Percentiles rank a stretch among this genome's conserved stretches.
Evolutionary conservation across 2,888 invertebrate genomes (phyloP).

Genomic region (Drosophila paramelanica): DNA sequence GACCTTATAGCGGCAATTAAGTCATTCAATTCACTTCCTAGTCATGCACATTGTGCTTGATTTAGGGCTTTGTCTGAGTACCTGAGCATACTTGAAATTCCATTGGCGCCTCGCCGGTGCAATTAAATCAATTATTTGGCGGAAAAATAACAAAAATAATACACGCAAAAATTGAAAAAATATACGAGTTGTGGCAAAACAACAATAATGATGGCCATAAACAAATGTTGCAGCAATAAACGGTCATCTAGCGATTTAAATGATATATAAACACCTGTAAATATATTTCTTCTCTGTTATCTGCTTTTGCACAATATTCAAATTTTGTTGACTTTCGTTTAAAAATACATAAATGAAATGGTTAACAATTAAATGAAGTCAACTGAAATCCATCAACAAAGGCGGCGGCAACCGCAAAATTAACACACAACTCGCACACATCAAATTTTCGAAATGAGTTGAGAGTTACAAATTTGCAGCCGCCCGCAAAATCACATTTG

Average conservation of each 20-base stretch:
- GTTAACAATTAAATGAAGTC: constrained; percentile 33
- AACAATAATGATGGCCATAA: constrained; percentile 36
- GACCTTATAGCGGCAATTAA: constrained; percentile 26
- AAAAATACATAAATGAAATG: constrained; percentile 20
- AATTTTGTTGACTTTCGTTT: constrained; percentile 25
- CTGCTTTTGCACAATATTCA: constrained; percentile 47
- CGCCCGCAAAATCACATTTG: neutral
- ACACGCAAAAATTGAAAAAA: constrained; percentile 15
- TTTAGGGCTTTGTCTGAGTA: constrained; percentile 41
- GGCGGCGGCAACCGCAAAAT: constrained; percentile 20
- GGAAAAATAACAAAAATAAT: constrained; percentile 1
- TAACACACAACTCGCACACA: constrained; percentile 57
- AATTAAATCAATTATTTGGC: constrained; percentile 49
- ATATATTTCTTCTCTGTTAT: too few relatives aligned
- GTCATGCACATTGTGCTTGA: constrained; percentile 42
- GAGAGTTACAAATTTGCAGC: neutral
- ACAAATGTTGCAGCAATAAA: constrained; percentile 34
- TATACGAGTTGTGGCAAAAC: constrained; percentile 27
- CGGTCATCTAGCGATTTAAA: too few relatives aligned
- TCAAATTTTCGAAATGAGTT: constrained; percentile 42
- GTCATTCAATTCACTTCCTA: constrained; percentile 48
- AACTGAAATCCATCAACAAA: constrained; percentile 32
- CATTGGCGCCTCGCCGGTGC: constrained; percentile 27
- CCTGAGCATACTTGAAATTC: constrained; percentile 52
- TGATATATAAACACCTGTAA: constrained; percentile 6